These are phyloP conservation scores for Panzeria rudis DNA, from an alignment of 2,888 invertebrate species.

Conservation along the genomic window DNA sequence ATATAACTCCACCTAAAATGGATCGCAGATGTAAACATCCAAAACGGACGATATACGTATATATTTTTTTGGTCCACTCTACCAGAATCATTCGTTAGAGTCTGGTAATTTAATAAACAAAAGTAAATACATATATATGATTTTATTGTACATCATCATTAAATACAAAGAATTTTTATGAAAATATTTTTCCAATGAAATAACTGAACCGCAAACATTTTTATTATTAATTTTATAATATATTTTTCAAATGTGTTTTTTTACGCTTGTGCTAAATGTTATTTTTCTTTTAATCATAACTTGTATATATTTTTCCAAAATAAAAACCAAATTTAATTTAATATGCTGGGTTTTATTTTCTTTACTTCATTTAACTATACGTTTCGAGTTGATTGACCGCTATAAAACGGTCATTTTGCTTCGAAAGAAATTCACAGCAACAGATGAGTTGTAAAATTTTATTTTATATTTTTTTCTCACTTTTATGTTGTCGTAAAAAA, in stretches of 20 bases:
- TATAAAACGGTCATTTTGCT: constrained; percentile 49
- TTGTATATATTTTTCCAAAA: neutral
- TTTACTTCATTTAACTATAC: constrained; percentile 1
- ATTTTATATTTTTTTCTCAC: neutral
- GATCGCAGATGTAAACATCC: too few relatives aligned
- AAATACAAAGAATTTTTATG: neutral
- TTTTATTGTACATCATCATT: too few relatives aligned
- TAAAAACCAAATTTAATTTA: constrained; percentile 3
- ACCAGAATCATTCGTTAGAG: too few relatives aligned
- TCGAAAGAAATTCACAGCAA: constrained; percentile 29
- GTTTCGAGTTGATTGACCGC: constrained; percentile 48
- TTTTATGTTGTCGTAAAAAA: constrained; percentile 44
- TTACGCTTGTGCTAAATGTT: neutral
- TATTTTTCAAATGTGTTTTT: neutral
- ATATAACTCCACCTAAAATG: too few relatives aligned
- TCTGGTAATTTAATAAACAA: too few relatives aligned
- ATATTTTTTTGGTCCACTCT: too few relatives aligned
- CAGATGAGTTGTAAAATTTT: constrained; percentile 47
- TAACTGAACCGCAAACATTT: neutral
- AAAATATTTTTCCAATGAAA: neutral
- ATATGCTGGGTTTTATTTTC: neutral
- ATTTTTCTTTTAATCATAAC: neutral
- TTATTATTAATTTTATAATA: neutral
- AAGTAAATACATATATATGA: too few relatives aligned
- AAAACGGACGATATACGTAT: too few relatives aligned